Percentiles rank a stretch among this genome's conserved stretches.
Conservation (phyloP, 2,113 vertebrate species). For the Erinaceus europaeus region DNA sequence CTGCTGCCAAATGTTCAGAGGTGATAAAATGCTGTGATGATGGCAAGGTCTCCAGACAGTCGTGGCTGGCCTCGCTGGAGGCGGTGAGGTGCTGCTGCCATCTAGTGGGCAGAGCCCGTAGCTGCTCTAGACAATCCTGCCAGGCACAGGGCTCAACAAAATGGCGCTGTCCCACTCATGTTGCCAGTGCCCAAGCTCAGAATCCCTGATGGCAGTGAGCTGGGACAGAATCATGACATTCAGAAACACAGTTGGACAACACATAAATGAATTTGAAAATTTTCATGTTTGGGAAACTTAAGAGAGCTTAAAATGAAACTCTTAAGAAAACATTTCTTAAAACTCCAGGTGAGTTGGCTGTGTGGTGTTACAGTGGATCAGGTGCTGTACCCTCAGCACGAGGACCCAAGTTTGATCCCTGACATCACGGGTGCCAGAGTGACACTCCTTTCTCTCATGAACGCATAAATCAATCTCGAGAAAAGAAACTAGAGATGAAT, state of each 20-base stretch:
- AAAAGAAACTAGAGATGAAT: no score
- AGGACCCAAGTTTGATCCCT: no score
- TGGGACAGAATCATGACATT: not conserved
- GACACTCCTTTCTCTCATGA: no score
- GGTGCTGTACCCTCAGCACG: no score
- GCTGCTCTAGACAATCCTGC: not conserved
- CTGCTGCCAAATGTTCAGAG: not conserved
- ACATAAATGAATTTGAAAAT: not conserved
- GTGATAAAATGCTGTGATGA: not conserved
- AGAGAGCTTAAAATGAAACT: constrained; percentile 38
- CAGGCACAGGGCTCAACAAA: accelerated
- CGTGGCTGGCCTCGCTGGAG: accelerated
- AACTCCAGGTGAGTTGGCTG: no score
- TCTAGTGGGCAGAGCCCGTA: not conserved
- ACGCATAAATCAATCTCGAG: no score
- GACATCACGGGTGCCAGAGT: no score
- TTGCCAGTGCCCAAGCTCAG: not conserved
- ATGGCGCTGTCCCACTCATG: no score
- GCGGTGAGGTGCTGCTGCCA: not conserved
- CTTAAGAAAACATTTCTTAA: not conserved
- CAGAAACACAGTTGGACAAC: not conserved
- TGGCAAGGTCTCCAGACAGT: not conserved
- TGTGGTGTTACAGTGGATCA: no score
- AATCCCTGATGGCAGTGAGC: not conserved
- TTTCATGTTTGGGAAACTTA: not conserved